Conservation (phyloP, 2,888 invertebrate species). For the Brenthis daphne region DNA sequence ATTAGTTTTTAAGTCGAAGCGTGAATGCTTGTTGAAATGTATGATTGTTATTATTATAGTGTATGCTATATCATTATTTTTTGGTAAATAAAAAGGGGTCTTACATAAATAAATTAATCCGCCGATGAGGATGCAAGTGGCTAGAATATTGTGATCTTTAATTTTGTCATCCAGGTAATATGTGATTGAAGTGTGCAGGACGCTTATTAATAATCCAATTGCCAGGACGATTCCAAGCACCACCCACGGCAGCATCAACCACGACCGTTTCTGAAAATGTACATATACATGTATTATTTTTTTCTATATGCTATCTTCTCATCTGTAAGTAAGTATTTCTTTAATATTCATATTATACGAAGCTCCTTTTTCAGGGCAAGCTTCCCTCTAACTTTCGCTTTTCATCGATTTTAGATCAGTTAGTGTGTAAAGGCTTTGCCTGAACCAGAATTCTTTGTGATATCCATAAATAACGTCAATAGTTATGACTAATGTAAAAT, state of each 20-base stretch:
- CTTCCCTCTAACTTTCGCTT: too few relatives aligned
- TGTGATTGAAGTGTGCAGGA: slow-evolving; percentile 89
- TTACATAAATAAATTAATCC: slow-evolving; percentile 73
- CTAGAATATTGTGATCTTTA: slow-evolving; percentile 58
- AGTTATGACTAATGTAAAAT: neutral
- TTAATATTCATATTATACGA: neutral
- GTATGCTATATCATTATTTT: neutral
- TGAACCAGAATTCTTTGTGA: too few relatives aligned
- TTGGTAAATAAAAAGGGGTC: slow-evolving; percentile 35
- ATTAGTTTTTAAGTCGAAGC: neutral
- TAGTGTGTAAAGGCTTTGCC: too few relatives aligned
- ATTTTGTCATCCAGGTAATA: slow-evolving; percentile 83
- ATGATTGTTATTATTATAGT: neutral
- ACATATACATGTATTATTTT: neutral
- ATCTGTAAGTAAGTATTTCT: neutral
- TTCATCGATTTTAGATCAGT: too few relatives aligned
- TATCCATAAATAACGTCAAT: neutral
- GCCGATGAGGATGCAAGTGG: slow-evolving; percentile 67
- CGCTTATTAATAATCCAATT: slow-evolving; percentile 88
- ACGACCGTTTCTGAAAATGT: slow-evolving; percentile 87
- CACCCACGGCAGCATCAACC: slow-evolving; percentile 93
- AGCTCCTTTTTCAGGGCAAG: too few relatives aligned
- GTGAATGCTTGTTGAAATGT: too few relatives aligned
- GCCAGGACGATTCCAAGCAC: slow-evolving; percentile 90
- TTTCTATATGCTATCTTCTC: neutral